Evolutionary conservation across 1,140 invertebrate species (phyloP).

Genomic region (Neodiprion fabricii): DNA sequence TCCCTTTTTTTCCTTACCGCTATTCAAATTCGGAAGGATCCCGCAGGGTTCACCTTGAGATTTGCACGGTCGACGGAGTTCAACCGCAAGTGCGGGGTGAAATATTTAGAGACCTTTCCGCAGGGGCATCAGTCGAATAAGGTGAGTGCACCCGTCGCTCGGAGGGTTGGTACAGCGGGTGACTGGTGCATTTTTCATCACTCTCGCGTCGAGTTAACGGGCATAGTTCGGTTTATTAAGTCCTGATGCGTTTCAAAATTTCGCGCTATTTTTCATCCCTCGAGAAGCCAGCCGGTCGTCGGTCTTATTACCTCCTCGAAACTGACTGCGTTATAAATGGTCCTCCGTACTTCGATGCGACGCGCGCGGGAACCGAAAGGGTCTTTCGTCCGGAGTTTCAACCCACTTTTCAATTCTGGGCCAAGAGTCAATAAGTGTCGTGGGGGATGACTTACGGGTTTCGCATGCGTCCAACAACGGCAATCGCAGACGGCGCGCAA

Average conservation of each 20-base stretch:
- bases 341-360: constrained; percentile 35
- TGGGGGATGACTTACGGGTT: constrained; percentile 49
- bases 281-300: constrained; percentile 20
- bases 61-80: not conserved
- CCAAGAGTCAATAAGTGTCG: constrained; percentile 57
- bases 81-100: not conserved
- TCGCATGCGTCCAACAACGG: not conserved
- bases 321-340: constrained; percentile 45
- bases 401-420: constrained; percentile 55
- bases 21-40: no score
- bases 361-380: not conserved
- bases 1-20: no score
- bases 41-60: not conserved
- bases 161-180: not conserved
- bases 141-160: not conserved
- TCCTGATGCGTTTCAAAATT: constrained; percentile 35
- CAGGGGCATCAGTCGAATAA: not conserved
- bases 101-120: not conserved
- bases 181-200: constrained; percentile 2
- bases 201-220: not conserved
- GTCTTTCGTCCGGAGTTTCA: no score
- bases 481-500: no score
- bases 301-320: not conserved
- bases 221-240: not conserved
- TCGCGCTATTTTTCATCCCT: constrained; percentile 45